Conservation (phyloP, 1,140 invertebrate genomes). For the Bombyx mori region ASM3026992v2 NC_085114.1:15921501-15922000, state of each 20-base stretch:
- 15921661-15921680: constrained; percentile 64
- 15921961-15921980: constrained; percentile 61
- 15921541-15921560: constrained; percentile 27
- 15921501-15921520: constrained; percentile 44
- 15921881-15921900: constrained; percentile 25
- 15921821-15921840: constrained; percentile 12
- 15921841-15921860: constrained; percentile 8
- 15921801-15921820: constrained; percentile 7
- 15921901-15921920: constrained; percentile 65
- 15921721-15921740: constrained; percentile 73
- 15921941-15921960: constrained; percentile 67
- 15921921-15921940: constrained; percentile 61
- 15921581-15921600: constrained; percentile 45
- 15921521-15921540: constrained; percentile 31
- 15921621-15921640: constrained; percentile 69
- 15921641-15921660: constrained; percentile 42
- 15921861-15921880: constrained; percentile 17
- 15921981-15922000: constrained; percentile 48
- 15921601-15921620: constrained; percentile 61
- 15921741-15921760: constrained; percentile 64
- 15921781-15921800: constrained; percentile 29
- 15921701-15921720: constrained; percentile 76
- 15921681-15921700: constrained; percentile 74
- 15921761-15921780: constrained; percentile 17
- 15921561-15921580: constrained; percentile 45